phyloP scores from a whole-genome alignment of 2,888 invertebrate species.

The Troides helena region DNA sequence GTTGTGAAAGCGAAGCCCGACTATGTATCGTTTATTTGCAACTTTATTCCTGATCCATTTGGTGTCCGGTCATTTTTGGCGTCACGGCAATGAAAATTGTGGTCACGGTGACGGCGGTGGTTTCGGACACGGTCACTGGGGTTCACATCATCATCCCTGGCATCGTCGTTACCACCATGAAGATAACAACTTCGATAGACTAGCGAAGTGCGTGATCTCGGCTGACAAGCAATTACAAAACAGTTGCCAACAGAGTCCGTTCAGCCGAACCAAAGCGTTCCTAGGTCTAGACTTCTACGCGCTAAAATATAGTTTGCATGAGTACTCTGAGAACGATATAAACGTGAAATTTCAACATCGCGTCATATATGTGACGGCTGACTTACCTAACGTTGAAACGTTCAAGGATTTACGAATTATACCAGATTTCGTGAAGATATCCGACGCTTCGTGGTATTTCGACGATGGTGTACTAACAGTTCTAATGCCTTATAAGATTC shows the following conservation, averaged over 20 bases:
- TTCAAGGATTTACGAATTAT: constrained; percentile 24
- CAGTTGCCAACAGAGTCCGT: constrained; percentile 34
- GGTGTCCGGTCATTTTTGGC: constrained; percentile 6
- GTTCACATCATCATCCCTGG: constrained; percentile 20
- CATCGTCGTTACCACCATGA: constrained; percentile 25
- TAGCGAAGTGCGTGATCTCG: constrained; percentile 31
- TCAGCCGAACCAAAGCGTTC: constrained; percentile 24
- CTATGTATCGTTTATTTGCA: constrained; percentile 10
- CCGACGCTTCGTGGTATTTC: constrained; percentile 23
- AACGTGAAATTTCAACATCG: constrained; percentile 30
- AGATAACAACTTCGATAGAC: constrained; percentile 25
- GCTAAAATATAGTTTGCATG: constrained; percentile 26
- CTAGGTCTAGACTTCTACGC: constrained; percentile 28
- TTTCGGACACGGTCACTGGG: neutral
- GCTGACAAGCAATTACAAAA: constrained; percentile 31
- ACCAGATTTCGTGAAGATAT: constrained; percentile 24
- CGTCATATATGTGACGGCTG: constrained; percentile 5
- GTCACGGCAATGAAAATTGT: neutral
- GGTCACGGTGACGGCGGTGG: neutral
- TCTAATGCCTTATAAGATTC: constrained; percentile 17
- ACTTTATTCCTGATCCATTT: constrained; percentile 8
- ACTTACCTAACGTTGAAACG: constrained; percentile 1
- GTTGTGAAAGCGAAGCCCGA: neutral
- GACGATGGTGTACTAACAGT: constrained; percentile 12
- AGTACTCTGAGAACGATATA: constrained; percentile 32